Evolutionary conservation across 1,140 invertebrate species (phyloP).

Genomic region (Drosophila pachea): DNA sequence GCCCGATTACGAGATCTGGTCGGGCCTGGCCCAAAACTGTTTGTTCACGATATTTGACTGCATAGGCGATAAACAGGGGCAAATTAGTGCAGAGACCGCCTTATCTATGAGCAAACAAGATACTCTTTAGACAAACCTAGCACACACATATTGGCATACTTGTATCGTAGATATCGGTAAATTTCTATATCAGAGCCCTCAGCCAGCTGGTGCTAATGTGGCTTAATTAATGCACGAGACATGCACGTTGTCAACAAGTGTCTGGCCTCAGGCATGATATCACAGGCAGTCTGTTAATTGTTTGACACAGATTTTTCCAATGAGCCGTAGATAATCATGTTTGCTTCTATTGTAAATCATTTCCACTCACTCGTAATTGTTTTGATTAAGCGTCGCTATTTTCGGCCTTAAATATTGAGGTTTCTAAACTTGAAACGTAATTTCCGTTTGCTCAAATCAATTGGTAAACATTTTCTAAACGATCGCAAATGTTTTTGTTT

Average conservation of each 20-base stretch:
- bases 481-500: slow-evolving; percentile 8
- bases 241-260: slow-evolving; percentile 52
- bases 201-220: slow-evolving; percentile 32
- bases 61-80: slow-evolving; percentile 8
- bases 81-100: slow-evolving; percentile 12
- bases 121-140: not conserved
- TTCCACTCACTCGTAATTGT: slow-evolving; percentile 30
- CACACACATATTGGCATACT: not conserved
- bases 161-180: not conserved
- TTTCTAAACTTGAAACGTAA: slow-evolving; percentile 7
- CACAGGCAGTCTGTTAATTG: slow-evolving; percentile 1
- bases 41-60: slow-evolving; percentile 36
- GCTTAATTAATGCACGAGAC: slow-evolving; percentile 31
- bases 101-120: slow-evolving; percentile 42
- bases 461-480: slow-evolving; percentile 24
- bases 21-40: slow-evolving; percentile 8
- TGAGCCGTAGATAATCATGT: not conserved
- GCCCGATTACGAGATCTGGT: not conserved
- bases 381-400: slow-evolving; percentile 23
- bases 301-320: slow-evolving; percentile 14
- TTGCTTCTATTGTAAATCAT: not conserved
- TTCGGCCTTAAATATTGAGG: slow-evolving; percentile 12
- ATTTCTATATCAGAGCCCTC: too few species aligned
- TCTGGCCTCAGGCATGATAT: slow-evolving; percentile 22
- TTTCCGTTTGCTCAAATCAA: slow-evolving; percentile 10